Percentiles rank a stretch among this genome's conserved stretches.
These are phyloP conservation scores for Laodelphax striatellus DNA, from an alignment of 1,140 invertebrate species.

Conservation along the genomic window DNA sequence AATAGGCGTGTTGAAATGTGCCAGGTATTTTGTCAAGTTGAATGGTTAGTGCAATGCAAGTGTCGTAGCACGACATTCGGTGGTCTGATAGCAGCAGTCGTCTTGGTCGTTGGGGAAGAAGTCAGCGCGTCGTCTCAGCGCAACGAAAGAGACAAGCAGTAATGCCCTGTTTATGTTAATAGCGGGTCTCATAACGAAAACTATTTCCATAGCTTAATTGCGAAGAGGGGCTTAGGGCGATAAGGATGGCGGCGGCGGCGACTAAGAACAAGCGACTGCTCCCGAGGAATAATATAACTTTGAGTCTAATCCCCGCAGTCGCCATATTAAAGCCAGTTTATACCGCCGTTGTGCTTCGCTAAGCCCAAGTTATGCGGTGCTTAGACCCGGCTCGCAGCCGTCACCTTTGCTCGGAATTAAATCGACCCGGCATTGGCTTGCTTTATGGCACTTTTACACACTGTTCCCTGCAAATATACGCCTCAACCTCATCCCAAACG, in stretches of 20 bases:
- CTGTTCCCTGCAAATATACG: neutral
- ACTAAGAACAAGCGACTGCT: neutral
- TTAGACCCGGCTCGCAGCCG: constrained; percentile 3
- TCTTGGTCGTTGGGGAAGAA: no score
- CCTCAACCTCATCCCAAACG: neutral
- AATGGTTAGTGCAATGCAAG: no score
- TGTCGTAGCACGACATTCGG: no score
- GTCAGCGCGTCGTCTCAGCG: neutral
- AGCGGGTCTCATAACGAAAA: constrained; percentile 2
- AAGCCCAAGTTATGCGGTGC: constrained; percentile 9
- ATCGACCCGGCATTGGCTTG: constrained; percentile 1
- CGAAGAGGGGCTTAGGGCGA: neutral
- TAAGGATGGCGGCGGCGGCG: neutral
- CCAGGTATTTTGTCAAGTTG: no score
- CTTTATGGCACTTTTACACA: constrained; percentile 3
- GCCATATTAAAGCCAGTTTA: constrained; percentile 11
- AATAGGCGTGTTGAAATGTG: no score
- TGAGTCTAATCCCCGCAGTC: constrained; percentile 1
- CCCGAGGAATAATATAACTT: constrained; percentile 1
- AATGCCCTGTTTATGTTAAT: constrained; percentile 3
- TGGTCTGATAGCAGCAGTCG: no score
- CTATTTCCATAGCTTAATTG: constrained; percentile 4
- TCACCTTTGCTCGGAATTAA: constrained; percentile 6
- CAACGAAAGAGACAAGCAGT: neutral
- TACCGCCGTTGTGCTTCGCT: constrained; percentile 1